Base-by-base conservation (phyloP, 2,888 invertebrate species). In the Pammene fasciana region DNA sequence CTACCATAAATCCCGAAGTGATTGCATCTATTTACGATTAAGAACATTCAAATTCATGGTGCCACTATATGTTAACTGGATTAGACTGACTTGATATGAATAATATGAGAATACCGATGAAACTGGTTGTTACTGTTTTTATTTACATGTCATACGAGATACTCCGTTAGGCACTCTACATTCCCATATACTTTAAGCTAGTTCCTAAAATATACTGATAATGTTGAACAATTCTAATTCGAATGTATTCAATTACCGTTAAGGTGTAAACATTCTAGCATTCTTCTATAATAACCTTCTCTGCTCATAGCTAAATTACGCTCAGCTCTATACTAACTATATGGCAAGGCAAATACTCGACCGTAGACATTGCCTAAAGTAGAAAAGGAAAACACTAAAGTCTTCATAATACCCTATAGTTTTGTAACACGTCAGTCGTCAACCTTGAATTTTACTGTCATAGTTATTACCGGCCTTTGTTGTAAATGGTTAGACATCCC, bases 381-480 rank as follows among this genome's bases (percentile, higher is more conserved):
- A 38, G 50, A 50, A 52, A 61, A 52, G 50, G 62, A 50, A 62
- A 62, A 62, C 41, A 61, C 45, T 16, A 38, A 16, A 61, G 36
- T 36, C 10, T 65, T 68, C 64, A 52, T 52, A 68, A 65, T 16
- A 64, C 43, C 43, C 36, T 13, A 50, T 38, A 38, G 62, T 48
- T 64, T 34, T 56, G 62, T 62, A 62, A 68, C 52, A 14, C 62
- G 62, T 48, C 45, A 54, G 57, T 5, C 50, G n/a, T 9, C 45
- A 54, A 59, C 64, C 68, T 68, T 68, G 64, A 46, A 59, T 68
- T 16, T 61, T 55, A 55, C 61, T 52, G 64, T 68, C 57, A 59
- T 59, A 18, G 52, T 61, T 38, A 68, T 64, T 68, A 57, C 45
- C 64, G 52, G 45, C 64, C 64, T 65, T 65, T 68, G 64, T 65